A percentile compares a stretch with the other conserved stretches of the same genome.
phyloP scores from a whole-genome alignment of 2,113 vertebrate genomes.

The Leucoraja erinaceus region DNA sequence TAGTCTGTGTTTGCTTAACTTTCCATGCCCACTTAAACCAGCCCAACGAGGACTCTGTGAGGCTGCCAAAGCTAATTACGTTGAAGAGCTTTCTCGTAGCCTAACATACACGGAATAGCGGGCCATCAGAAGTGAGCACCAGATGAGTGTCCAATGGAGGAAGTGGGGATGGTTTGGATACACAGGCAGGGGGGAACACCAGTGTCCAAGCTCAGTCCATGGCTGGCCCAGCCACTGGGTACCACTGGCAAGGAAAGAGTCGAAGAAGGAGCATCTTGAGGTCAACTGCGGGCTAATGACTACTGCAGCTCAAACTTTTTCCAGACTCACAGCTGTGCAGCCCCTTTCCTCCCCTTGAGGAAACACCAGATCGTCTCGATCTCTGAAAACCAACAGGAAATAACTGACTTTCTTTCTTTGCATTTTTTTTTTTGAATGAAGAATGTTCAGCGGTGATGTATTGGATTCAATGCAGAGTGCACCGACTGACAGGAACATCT shows the following conservation, averaged over 20 bases:
- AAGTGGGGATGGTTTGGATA: not conserved
- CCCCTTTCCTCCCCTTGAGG: not conserved
- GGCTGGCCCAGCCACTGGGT: too few relatives aligned
- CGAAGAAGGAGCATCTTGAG: not conserved
- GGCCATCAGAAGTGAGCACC: not conserved
- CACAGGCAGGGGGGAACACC: not conserved
- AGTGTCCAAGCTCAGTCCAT: not conserved
- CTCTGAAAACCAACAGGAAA: not conserved
- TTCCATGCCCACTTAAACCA: not conserved
- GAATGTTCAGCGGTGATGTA: not conserved
- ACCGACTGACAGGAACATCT: not conserved
- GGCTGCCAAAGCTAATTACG: not conserved
- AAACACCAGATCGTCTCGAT: not conserved
- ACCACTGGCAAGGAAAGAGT: not conserved
- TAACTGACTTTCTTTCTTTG: not conserved
- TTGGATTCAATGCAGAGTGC: not conserved
- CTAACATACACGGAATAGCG: not conserved
- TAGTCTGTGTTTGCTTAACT: slow-evolving; percentile 20
- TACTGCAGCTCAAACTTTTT: not conserved
- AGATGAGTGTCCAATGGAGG: not conserved
- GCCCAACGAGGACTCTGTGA: not conserved
- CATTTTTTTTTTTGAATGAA: not conserved
- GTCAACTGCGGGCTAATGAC: not conserved
- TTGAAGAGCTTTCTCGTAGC: not conserved
- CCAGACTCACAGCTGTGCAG: not conserved